A percentile compares a stretch with the other conserved stretches of the same genome.
These are phyloP conservation scores for Pyrgus malvae DNA, from an alignment of 2,888 invertebrate species.

Conservation along the genomic window DNA sequence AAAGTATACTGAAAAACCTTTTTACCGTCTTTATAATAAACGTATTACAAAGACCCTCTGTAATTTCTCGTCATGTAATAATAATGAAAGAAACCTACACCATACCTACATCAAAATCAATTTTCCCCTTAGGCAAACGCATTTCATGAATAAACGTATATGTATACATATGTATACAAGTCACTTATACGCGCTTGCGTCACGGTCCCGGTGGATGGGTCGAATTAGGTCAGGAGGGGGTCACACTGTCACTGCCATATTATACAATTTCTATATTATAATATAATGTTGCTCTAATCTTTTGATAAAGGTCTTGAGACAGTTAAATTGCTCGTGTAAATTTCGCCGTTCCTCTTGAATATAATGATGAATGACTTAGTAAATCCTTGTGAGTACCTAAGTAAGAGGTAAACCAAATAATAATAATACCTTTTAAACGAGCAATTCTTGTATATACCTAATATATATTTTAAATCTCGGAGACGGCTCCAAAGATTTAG, in stretches of 20 bases:
- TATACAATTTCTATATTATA: conserved; percentile 32
- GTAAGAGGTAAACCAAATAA: too few species aligned
- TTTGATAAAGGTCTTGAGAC: conserved; percentile 16
- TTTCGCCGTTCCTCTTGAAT: too few species aligned
- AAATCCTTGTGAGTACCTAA: too few species aligned
- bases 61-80: too few species aligned
- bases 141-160: conserved; percentile 8
- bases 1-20: too few species aligned
- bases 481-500: too few species aligned
- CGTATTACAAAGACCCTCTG: too few species aligned
- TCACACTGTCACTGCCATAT: conserved; percentile 73
- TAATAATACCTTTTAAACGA: too few species aligned
- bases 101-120: background rate
- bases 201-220: conserved; percentile 64
- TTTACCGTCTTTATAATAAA: too few species aligned
- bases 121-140: conserved; percentile 1
- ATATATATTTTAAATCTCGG: too few species aligned
- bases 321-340: conserved; percentile 19
- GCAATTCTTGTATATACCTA: too few species aligned
- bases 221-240: conserved; percentile 78
- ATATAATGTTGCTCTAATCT: conserved; percentile 6
- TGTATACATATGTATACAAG: background rate
- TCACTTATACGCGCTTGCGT: conserved; percentile 55
- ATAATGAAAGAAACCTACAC: background rate
- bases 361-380: too few species aligned